Percentiles rank a stretch among this genome's conserved stretches.
phyloP scores from a whole-genome alignment of 2,888 invertebrate genomes.

The Chouioia cunea region DNA sequence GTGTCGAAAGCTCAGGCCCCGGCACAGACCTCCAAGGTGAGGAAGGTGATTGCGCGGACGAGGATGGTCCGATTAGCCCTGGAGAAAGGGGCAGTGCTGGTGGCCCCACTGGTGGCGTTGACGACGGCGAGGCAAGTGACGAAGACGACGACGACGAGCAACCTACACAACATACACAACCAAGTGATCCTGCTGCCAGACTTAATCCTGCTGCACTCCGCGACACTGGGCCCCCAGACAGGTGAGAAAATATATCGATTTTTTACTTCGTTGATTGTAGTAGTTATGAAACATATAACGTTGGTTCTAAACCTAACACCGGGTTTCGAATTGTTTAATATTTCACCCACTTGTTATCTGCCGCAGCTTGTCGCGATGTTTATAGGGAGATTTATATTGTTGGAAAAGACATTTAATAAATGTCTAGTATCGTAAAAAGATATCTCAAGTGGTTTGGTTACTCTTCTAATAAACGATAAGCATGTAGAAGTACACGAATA shows the following conservation, averaged over 20 bases:
- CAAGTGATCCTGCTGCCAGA: slow-evolving; percentile 56
- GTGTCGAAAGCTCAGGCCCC: slow-evolving; percentile 65
- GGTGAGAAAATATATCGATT: slow-evolving; percentile 39
- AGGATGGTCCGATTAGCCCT: slow-evolving; percentile 72
- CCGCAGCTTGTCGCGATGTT: slow-evolving; percentile 29
- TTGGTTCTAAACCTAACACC: too few relatives aligned
- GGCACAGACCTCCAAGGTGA: slow-evolving; percentile 71
- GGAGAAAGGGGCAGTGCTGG: slow-evolving; percentile 67
- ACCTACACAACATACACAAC: slow-evolving; percentile 58
- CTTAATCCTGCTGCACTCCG: slow-evolving; percentile 63
- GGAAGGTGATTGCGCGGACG: slow-evolving; percentile 73
- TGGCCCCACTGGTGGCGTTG: slow-evolving; percentile 59
- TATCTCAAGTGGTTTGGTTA: too few relatives aligned
- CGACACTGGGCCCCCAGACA: slow-evolving; percentile 58
- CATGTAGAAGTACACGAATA: too few relatives aligned
- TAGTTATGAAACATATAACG: not conserved
- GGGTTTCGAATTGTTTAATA: slow-evolving; percentile 30
- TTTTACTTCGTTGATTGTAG: not conserved
- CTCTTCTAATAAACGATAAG: too few relatives aligned
- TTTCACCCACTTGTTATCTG: slow-evolving; percentile 13
- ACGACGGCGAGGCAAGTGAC: slow-evolving; percentile 59
- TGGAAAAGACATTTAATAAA: slow-evolving; percentile 42
- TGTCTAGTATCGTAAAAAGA: not conserved
- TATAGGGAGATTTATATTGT: slow-evolving; percentile 33
- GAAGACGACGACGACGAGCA: slow-evolving; percentile 68